phyloP scores from a whole-genome alignment of 2,888 invertebrate species.

The Habroteleia sp. region DNA sequence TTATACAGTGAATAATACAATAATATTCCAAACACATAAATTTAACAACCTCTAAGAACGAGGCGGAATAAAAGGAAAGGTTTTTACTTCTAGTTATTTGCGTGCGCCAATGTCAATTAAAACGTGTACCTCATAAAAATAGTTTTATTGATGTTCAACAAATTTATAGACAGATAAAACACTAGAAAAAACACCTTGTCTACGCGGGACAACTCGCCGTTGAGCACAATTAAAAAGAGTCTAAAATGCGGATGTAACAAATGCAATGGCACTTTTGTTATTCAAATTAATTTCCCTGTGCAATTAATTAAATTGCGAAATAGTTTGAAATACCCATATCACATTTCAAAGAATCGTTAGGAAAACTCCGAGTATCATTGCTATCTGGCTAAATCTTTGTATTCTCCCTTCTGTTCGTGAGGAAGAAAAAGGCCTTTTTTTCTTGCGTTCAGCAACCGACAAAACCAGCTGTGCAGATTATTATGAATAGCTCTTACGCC shows the following conservation, averaged over 20 bases:
- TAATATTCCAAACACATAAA: too few relatives aligned
- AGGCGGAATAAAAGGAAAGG: too few relatives aligned
- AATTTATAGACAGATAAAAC: too few relatives aligned
- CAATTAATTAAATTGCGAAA: slow-evolving; percentile 15
- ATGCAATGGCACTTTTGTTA: slow-evolving; percentile 9
- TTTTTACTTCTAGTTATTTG: too few relatives aligned
- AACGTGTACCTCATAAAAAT: too few relatives aligned
- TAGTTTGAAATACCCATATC: slow-evolving; percentile 16
- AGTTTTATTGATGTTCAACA: too few relatives aligned
- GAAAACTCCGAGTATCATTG: slow-evolving; percentile 22
- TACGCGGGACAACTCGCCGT: too few relatives aligned
- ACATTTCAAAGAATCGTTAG: slow-evolving; percentile 31
- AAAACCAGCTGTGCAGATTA: slow-evolving; percentile 53
- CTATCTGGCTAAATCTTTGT: slow-evolving; percentile 29
- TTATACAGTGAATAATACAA: too few relatives aligned
- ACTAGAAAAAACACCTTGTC: too few relatives aligned
- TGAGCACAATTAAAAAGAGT: too few relatives aligned
- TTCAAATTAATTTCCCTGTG: slow-evolving; percentile 1
- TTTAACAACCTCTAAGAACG: too few relatives aligned
- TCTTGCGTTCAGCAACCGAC: slow-evolving; percentile 46
- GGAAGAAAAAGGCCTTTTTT: slow-evolving; percentile 52
- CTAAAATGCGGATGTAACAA: background rate
- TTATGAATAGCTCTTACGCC: slow-evolving; percentile 49
- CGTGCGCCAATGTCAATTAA: too few relatives aligned
- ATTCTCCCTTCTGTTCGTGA: slow-evolving; percentile 14